Percentiles rank a stretch among this genome's conserved stretches.
Conservation (phyloP, 2,797 vertebrate genomes). For the Cephalopachus bancanus region DNA sequence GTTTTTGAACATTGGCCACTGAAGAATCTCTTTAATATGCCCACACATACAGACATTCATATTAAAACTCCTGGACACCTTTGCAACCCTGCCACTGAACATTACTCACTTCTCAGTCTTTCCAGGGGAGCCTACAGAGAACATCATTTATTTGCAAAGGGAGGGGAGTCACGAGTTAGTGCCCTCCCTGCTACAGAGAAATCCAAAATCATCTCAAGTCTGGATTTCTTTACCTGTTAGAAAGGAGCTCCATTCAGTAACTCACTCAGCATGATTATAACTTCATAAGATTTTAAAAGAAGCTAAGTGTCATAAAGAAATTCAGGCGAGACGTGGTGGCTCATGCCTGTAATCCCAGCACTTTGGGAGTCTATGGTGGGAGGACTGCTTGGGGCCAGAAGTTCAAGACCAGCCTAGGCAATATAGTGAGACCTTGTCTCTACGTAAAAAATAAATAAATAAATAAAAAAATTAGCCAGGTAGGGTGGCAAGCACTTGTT, state of each 20-base stretch:
- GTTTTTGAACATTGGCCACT: conserved; percentile 61
- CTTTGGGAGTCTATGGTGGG: too few species aligned
- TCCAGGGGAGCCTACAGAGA: conserved; percentile 52
- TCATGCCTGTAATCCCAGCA: too few species aligned
- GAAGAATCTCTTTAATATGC: conserved; percentile 38
- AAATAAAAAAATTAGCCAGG: too few species aligned
- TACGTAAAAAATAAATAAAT: too few species aligned
- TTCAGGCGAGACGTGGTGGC: too few species aligned
- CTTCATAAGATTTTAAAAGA: conserved; percentile 19
- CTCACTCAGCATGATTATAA: conserved; percentile 16
- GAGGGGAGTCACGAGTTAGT: conserved; percentile 1
- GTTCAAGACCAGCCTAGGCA: too few species aligned
- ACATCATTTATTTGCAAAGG: conserved; percentile 50
- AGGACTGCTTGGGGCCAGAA: too few species aligned
- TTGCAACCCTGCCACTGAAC: conserved; percentile 5
- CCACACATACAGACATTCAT: conserved; percentile 22
- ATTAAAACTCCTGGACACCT: conserved; percentile 16
- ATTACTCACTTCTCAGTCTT: conserved; percentile 43
- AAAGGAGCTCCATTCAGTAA: conserved; percentile 34
- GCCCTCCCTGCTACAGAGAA: neutral
- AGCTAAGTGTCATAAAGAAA: neutral
- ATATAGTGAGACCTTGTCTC: too few species aligned
- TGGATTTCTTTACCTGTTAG: neutral
- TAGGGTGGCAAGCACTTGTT: too few species aligned
- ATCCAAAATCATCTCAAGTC: neutral